phyloP scores from a whole-genome alignment of 2,797 vertebrate genomes.

The Mormyrus hasselquistii region DNA sequence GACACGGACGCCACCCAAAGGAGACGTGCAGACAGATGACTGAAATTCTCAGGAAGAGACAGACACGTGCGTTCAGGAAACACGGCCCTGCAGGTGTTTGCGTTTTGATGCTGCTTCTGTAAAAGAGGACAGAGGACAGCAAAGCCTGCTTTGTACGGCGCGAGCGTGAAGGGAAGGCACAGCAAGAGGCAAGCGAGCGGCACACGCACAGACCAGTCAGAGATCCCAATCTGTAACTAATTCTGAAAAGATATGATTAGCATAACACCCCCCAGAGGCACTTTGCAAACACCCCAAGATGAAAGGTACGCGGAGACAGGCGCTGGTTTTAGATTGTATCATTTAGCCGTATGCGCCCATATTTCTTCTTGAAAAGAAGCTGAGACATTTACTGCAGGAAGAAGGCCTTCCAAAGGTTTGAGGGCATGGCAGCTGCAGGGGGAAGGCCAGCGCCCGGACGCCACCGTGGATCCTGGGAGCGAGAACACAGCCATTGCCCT shows the following conservation, averaged over 20 bases:
- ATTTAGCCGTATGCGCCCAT: constrained; percentile 46
- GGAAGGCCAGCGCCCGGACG: constrained; percentile 38
- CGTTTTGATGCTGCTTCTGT: not conserved
- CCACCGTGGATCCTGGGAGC: constrained; percentile 43
- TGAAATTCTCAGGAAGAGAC: not conserved
- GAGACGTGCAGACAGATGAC: not conserved
- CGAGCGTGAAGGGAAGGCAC: not conserved
- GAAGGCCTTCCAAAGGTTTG: constrained; percentile 58
- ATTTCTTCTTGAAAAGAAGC: constrained; percentile 46
- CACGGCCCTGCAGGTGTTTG: not conserved
- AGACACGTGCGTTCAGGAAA: not conserved
- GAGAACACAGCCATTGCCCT: constrained; percentile 38
- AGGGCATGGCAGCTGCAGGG: constrained; percentile 49
- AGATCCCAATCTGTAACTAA: constrained; percentile 21
- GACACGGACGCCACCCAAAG: not conserved
- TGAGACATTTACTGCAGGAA: constrained; percentile 61
- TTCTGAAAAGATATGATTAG: constrained; percentile 26
- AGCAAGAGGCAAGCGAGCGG: constrained; percentile 21
- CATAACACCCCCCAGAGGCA: not conserved
- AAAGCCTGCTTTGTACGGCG: not conserved
- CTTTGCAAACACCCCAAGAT: not conserved
- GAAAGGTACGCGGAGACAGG: not conserved
- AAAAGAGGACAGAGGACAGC: not conserved
- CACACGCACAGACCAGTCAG: constrained; percentile 10
- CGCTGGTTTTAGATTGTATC: constrained; percentile 51